phyloP scores from a whole-genome alignment of 1,140 invertebrate species.

The Drosophila cardini region DNA sequence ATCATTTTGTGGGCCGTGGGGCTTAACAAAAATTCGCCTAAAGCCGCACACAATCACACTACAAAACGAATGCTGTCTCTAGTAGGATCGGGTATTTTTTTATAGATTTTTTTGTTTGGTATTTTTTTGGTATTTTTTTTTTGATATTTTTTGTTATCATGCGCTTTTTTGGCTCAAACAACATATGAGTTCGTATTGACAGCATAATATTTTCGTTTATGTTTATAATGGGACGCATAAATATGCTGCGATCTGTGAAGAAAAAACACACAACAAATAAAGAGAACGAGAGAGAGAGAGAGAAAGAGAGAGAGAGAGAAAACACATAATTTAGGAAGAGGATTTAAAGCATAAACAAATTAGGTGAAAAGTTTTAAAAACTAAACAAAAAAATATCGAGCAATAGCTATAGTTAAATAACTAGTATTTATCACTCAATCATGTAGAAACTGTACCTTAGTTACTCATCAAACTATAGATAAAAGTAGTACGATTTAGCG shows the following conservation, averaged over 20 bases:
- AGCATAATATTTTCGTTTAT: constrained; percentile 84
- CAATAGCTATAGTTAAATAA: constrained; percentile 8
- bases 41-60: constrained; percentile 50
- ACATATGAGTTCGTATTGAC: constrained; percentile 82
- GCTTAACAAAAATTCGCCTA: constrained; percentile 66
- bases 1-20: constrained; percentile 43
- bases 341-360: constrained; percentile 33
- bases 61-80: constrained; percentile 40
- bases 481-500: not conserved
- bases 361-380: constrained; percentile 9
- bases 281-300: constrained; percentile 43
- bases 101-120: too few species aligned
- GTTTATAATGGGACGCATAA: constrained; percentile 83
- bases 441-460: constrained; percentile 35
- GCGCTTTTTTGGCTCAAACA: constrained; percentile 64
- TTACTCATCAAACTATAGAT: constrained; percentile 21
- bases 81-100: constrained; percentile 30
- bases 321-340: constrained; percentile 58
- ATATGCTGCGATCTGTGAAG: constrained; percentile 83
- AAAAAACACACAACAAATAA: constrained; percentile 56
- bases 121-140: constrained; percentile 21
- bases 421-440: constrained; percentile 3
- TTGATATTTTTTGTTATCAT: constrained; percentile 38
- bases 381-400: constrained; percentile 18
- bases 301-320: constrained; percentile 48